phyloP scores from a whole-genome alignment of 2,888 invertebrate genomes.

The Scaeva pyrastri region DNA sequence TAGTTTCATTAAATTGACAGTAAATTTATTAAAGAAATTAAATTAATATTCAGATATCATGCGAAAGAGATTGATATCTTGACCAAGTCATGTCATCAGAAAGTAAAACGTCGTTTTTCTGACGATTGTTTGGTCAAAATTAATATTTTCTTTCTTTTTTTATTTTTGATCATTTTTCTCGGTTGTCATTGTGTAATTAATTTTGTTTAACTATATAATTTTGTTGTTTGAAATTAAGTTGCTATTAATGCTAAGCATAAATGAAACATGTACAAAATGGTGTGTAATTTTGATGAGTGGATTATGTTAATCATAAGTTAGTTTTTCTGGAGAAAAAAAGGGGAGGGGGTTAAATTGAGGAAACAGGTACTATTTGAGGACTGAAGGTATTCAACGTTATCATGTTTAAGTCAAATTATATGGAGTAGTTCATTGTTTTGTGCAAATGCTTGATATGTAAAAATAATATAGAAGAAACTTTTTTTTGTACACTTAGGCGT shows the following conservation, averaged over 20 bases:
- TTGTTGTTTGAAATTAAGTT: slow-evolving; percentile 37
- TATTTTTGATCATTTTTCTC: slow-evolving; percentile 29
- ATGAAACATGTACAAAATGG: slow-evolving; percentile 36
- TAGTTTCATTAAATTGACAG: slow-evolving; percentile 38
- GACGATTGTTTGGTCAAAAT: slow-evolving; percentile 28
- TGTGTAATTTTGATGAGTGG: slow-evolving; percentile 59
- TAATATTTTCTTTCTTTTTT: slow-evolving; percentile 4
- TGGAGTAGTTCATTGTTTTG: too few species aligned
- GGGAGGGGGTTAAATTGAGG: slow-evolving; percentile 9
- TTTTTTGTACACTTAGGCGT: too few species aligned
- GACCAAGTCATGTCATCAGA: slow-evolving; percentile 19
- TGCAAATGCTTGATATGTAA: too few species aligned
- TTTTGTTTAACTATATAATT: not conserved
- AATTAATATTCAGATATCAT: slow-evolving; percentile 58
- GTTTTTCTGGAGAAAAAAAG: not conserved
- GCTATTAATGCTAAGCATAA: not conserved
- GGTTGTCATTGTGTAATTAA: slow-evolving; percentile 67
- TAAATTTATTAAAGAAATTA: slow-evolving; percentile 52
- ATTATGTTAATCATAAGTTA: slow-evolving; percentile 62
- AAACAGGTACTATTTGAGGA: slow-evolving; percentile 36
- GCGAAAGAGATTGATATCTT: slow-evolving; percentile 68
- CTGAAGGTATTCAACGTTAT: too few species aligned
- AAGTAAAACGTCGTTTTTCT: slow-evolving; percentile 60
- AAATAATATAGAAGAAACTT: too few species aligned
- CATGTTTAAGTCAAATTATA: too few species aligned